Conservation (phyloP, 2,797 vertebrate genomes). For the Valencia hispanica region DNA sequence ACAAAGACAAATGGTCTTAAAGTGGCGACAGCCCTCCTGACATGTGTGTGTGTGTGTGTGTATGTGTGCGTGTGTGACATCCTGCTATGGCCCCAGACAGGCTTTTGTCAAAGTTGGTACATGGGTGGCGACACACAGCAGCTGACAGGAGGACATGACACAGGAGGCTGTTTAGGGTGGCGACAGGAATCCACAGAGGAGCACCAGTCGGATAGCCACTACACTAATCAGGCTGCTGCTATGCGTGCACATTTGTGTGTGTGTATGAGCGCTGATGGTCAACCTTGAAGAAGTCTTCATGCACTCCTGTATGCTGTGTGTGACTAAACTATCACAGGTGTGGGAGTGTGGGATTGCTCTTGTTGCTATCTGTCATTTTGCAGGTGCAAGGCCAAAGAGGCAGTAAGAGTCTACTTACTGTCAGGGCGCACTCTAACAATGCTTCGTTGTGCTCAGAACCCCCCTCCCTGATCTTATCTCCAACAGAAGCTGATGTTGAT, state of each 20-base stretch:
- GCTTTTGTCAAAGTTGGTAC: constrained; percentile 74
- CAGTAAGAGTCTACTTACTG: background rate
- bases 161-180: constrained; percentile 77
- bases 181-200: constrained; percentile 72
- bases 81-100: constrained; percentile 67
- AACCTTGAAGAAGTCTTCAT: constrained; percentile 5
- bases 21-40: constrained; percentile 61
- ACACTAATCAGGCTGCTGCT: constrained; percentile 48
- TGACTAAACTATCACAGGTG: constrained; percentile 52
- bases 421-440: constrained; percentile 15
- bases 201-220: constrained; percentile 33
- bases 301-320: background rate
- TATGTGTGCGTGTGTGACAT: constrained; percentile 36
- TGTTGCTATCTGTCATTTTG: constrained; percentile 43
- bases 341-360: constrained; percentile 35
- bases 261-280: background rate
- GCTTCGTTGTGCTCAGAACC: constrained; percentile 20
- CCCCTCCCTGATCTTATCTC: background rate
- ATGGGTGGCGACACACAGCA: constrained; percentile 74
- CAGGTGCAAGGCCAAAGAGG: constrained; percentile 71
- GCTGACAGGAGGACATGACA: constrained; percentile 81
- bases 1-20: constrained; percentile 70
- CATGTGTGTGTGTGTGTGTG: constrained; percentile 22
- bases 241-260: background rate
- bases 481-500: constrained; percentile 1